Conservation (phyloP, 1,140 invertebrate species). For the Cydia amplana region DNA sequence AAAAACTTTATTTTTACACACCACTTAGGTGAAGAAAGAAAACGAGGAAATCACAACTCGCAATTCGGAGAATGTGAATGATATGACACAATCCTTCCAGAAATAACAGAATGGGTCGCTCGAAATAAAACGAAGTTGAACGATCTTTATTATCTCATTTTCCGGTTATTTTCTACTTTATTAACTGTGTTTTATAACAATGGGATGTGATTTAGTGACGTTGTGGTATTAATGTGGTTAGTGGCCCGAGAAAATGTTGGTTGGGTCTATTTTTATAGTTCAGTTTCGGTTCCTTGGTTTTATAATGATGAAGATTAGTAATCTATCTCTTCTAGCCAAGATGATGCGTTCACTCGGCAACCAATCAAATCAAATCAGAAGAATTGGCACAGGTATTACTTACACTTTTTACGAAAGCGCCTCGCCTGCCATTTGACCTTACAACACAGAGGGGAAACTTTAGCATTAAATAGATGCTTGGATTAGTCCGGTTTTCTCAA, state of each 20-base stretch:
- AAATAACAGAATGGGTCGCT: background rate
- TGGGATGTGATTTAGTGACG: background rate
- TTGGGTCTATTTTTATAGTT: background rate
- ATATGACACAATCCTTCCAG: background rate
- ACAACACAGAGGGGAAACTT: no score
- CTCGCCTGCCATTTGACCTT: no score
- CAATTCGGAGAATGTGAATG: background rate
- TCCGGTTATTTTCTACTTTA: background rate
- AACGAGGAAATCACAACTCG: background rate
- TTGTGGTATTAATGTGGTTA: background rate
- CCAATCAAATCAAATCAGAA: no score
- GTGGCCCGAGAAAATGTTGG: background rate
- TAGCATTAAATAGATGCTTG: no score
- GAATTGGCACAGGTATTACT: no score
- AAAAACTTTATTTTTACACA: background rate
- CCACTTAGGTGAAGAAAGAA: no score
- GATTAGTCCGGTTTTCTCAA: no score
- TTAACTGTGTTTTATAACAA: background rate
- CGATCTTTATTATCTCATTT: background rate
- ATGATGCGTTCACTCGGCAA: no score
- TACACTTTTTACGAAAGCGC: no score
- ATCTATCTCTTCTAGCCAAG: no score
- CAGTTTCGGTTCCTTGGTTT: no score
- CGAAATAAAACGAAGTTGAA: conserved; percentile 19
- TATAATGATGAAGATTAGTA: no score